Evolutionary conservation across 2,113 vertebrate genomes (phyloP), one percentile per base, ranked within the genome.

Genomic region (Scomber japonicus): DNA sequence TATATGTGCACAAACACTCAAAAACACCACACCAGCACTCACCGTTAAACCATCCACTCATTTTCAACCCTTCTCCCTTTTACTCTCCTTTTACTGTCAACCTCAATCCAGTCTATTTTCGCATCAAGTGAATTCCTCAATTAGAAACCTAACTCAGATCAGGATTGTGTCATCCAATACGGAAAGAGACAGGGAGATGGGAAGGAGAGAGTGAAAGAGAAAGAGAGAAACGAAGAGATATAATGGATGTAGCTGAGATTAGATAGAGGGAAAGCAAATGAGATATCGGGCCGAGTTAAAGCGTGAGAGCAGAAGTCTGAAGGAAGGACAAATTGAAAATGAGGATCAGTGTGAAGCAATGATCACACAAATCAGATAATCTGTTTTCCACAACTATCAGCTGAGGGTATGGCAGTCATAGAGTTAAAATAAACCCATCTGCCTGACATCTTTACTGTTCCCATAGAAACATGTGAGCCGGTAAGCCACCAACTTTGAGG

Each of bases 401-500:
- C 50, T 19, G 11, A 48, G 48, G 50, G 51, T 21, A 54, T 64
- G 60, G 27, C 59, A 27, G 64, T 48, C 24, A 3, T 19, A 59
- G 54, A 70, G 75, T 61, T 84, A 44, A 78, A 83, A 77, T 61
- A 77, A 83, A 71, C 14, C 65, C 81, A 79, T 35, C 49, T 67
- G 19, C 46, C 15, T 19, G 45, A 31, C 54, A 72, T 83, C 68
- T 68, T 51, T 27, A 24, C 75, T 1, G 62, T 88, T 81, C 54
- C 71, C 71, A 60, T 80, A 81, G 87, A 78, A 86, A 91, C 83
- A 60, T 44, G 30, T 16, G 57, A 74, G 70, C 46, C 55, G 40
- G 64, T 85, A 57, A 65, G 61, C 78, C 77, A 62, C 44, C 61
- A 67, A 80, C 83, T 83, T 83, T 50, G 80, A 86, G 72, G 81